Base-by-base conservation (phyloP, 2,797 vertebrate species). In the Mus caroli region DNA sequence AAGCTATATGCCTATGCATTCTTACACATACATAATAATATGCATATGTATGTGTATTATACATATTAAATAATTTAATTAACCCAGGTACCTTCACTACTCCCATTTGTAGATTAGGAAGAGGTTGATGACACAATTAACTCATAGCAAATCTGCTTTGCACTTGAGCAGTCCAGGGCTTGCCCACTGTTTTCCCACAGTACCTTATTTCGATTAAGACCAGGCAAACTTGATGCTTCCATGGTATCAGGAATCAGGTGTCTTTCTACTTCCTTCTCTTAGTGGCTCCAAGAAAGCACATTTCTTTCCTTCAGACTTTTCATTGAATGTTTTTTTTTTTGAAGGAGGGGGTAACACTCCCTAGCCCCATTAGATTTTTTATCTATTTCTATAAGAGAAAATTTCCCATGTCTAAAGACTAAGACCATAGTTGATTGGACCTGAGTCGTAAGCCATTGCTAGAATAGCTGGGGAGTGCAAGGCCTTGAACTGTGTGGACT, bases 341-440 rank as follows among this genome's bases (percentile, higher is more conserved):
- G 9, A 22, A 20, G 20, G 20, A 4, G 71, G 20, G 28, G 5
- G 5, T 20, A 56, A 24, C 9, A 40, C 10, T 95, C 34, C 71
- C 37, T 93, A 79, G 43, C 37, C 28, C 20, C 4, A 46, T 0
- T 62, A 50, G 73, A 15, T 37, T 82, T 94, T 83, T 19, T 19
- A 20, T 37, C 26, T 93, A 9, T 77, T 40, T 34, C 43, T 91
- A 52, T 83, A 83, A 76, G 88, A 50, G 85, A 82, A 92, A 62
- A 31, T 17, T 62, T 79, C 85, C 67, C 86, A 24, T 60, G 52
- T 73, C 75, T 31, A 22, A 75, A 60, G 71, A 37, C 43, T 56
- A 86, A 56, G 80, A 46, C 19, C 50, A 31, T 52, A 26, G 9
- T 75, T 88, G 54, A 76, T 40, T 90, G 26, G 73, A 37, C 31